Conservation (phyloP, 2,888 invertebrate genomes). For the Gymnoscelis rufifasciata region DNA sequence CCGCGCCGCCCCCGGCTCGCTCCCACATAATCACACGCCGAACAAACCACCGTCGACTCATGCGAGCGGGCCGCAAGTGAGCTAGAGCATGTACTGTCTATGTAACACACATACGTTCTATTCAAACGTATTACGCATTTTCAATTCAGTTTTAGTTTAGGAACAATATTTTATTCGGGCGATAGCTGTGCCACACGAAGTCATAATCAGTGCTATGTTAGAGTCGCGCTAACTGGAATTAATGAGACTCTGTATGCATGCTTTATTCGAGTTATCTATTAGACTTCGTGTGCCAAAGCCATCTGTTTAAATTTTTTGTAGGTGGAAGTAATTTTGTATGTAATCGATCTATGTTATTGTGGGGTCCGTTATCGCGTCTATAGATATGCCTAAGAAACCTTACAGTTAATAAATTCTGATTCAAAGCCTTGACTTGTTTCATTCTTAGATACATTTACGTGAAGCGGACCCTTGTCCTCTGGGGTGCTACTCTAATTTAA, state of each 20-base stretch:
- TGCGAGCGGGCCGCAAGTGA: constrained; percentile 1
- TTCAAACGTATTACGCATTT: constrained; percentile 1
- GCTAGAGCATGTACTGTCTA: too few relatives aligned
- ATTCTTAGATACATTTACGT: constrained; percentile 6
- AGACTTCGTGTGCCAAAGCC: neutral
- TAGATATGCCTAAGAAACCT: constrained; percentile 12
- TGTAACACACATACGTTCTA: too few relatives aligned
- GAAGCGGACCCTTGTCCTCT: constrained; percentile 6
- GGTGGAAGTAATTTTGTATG: constrained; percentile 12
- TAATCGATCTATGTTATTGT: constrained; percentile 12
- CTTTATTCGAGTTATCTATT: neutral
- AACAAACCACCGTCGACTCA: constrained; percentile 1
- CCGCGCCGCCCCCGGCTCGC: too few relatives aligned
- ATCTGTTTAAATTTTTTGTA: constrained; percentile 7
- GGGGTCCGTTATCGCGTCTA: constrained; percentile 18
- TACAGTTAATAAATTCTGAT: constrained; percentile 19
- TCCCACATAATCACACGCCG: too few relatives aligned
- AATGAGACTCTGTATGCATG: neutral
- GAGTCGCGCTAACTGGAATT: neutral
- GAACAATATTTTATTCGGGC: constrained; percentile 4
- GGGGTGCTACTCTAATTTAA: too few relatives aligned
- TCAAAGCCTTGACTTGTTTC: constrained; percentile 15
- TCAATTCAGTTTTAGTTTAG: constrained; percentile 5
- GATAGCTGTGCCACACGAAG: neutral
- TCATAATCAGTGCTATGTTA: neutral